phyloP scores from a whole-genome alignment of 37 sponge, comb jelly and placozoan genomes.

The Lycopodina hypogea region DNA sequence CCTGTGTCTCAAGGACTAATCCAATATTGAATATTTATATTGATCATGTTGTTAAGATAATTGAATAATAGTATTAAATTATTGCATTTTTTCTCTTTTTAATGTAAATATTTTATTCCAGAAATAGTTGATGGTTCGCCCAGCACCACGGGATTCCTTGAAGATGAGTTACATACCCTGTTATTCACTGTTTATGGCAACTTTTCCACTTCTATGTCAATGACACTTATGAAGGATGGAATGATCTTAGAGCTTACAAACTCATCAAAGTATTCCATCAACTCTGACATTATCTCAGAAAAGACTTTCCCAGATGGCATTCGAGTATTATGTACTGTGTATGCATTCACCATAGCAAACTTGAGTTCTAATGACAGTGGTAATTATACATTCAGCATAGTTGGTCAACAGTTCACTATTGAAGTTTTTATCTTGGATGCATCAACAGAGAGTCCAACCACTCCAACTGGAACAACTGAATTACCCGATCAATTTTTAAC shows the following conservation, averaged over 20 bases:
- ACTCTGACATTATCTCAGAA: not conserved
- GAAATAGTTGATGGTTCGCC: not conserved
- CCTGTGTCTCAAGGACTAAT: too few species aligned
- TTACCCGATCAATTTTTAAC: not conserved
- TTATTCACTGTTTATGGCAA: conserved; percentile 28
- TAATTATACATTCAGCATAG: conserved; percentile 20
- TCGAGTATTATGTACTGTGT: not conserved
- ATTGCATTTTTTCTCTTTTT: too few species aligned
- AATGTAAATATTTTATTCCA: not conserved
- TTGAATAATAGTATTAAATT: too few species aligned
- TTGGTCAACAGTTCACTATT: not conserved
- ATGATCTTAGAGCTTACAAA: not conserved
- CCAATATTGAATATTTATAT: too few species aligned
- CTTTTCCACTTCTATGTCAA: not conserved
- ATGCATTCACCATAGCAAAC: conserved; percentile 4
- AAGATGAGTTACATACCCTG: not conserved
- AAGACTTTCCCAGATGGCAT: not conserved
- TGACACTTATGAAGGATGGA: not conserved
- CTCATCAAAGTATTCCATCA: conserved; percentile 14
- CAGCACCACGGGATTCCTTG: not conserved
- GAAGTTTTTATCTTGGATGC: not conserved
- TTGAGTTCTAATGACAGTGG: conserved; percentile 8
- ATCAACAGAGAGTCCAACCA: not conserved
- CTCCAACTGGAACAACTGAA: not conserved
- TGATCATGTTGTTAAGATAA: too few species aligned